A percentile compares a stretch with the other conserved stretches of the same genome.
phyloP scores from a whole-genome alignment of 1,140 invertebrate species.

The Apis dorsata region DNA sequence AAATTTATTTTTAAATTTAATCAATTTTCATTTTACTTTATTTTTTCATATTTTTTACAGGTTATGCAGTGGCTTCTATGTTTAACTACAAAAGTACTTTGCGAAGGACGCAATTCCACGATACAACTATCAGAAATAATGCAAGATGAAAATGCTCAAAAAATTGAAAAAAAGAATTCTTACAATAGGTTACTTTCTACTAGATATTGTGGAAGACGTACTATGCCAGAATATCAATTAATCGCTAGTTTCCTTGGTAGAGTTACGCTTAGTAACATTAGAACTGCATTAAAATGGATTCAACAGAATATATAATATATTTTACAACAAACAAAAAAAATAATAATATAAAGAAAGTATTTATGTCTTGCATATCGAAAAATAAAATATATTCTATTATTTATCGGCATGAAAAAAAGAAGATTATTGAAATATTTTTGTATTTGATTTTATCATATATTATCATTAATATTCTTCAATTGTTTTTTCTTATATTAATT shows the following conservation, averaged over 20 bases:
- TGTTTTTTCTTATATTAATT: constrained; percentile 40
- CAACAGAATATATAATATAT: constrained; percentile 69
- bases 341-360: constrained; percentile 21
- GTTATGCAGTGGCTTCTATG: constrained; percentile 89
- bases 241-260: constrained; percentile 86
- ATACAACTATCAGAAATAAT: constrained; percentile 4
- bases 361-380: background rate
- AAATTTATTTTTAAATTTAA: constrained; percentile 1
- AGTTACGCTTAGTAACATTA: constrained; percentile 82
- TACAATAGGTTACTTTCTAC: constrained; percentile 64
- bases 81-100: constrained; percentile 88
- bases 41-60: constrained; percentile 72
- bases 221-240: constrained; percentile 86
- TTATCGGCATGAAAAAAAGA: background rate
- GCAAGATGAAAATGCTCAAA: constrained; percentile 1
- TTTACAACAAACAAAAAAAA: background rate
- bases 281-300: constrained; percentile 85
- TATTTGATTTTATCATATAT: constrained; percentile 28
- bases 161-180: constrained; percentile 32
- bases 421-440: constrained; percentile 33
- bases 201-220: constrained; percentile 78
- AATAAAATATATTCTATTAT: background rate
- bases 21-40: background rate
- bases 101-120: constrained; percentile 79
- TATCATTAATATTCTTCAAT: constrained; percentile 20